These are phyloP conservation scores for Fringilla coelebs DNA, from an alignment of 2,797 vertebrate genomes.

Conservation along the genomic window DNA sequence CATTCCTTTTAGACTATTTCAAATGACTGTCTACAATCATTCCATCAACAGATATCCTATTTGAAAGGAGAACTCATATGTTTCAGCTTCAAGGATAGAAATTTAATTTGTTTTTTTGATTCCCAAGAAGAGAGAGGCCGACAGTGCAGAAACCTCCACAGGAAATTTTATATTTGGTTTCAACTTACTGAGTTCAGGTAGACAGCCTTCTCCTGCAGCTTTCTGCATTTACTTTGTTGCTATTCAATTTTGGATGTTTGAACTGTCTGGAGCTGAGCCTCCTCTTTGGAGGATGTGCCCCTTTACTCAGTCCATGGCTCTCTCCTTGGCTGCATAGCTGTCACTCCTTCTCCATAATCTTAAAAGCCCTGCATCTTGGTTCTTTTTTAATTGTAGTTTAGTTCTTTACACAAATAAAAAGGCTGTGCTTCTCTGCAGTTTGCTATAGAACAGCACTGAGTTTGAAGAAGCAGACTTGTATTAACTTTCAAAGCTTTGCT, in stretches of 20 bases:
- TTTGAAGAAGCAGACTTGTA: background rate
- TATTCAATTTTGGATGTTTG: background rate
- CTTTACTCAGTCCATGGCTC: background rate
- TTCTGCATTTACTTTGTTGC: background rate
- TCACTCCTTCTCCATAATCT: background rate
- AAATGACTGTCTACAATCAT: background rate
- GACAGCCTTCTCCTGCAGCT: background rate
- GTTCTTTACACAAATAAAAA: background rate
- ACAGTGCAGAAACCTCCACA: background rate
- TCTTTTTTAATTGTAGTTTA: background rate
- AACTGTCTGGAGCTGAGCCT: background rate
- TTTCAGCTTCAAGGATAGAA: background rate
- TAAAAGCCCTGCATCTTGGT: accelerated
- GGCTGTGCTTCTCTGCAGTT: background rate
- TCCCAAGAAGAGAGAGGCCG: background rate
- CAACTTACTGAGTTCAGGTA: constrained; percentile 3
- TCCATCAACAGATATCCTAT: background rate
- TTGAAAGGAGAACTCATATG: background rate
- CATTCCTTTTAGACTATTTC: background rate
- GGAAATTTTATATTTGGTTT: constrained; percentile 30
- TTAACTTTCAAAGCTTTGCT: background rate
- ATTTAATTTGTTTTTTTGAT: constrained; percentile 3
- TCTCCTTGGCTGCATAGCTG: background rate
- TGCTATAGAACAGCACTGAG: background rate
- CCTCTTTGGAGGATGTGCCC: background rate